Evolutionary conservation across 2,113 vertebrate species (phyloP), one percentile per base, ranked within the genome.

Genomic region (Plectropomus leopardus): DNA sequence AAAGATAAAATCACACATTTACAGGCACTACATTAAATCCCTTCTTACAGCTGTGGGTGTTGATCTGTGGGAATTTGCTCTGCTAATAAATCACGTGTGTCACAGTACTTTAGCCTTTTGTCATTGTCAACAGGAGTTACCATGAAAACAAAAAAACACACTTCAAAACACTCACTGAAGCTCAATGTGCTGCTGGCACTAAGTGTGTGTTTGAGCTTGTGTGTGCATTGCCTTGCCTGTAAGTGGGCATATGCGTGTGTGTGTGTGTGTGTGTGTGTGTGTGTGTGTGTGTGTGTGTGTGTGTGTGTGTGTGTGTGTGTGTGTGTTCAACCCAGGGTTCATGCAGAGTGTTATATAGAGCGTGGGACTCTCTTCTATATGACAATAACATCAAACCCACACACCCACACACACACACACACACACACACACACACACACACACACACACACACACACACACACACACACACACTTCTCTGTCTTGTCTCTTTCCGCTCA

Each of bases 351-450:
- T 82, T 78, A 77, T 57, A 48, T 65, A 82, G 88, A 88, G 86
- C 87, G 86, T 93, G 91, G 87, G 92, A 92, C 73, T 86, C 53
- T 54, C 61, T 26, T 76, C 65, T 23, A 47, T 82, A 80, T 81
- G 73, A 91, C 86, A 89, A 89, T 77, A 72, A 84, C 70, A 84
- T 88, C 84, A 88, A 87, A 88, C 83, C 28, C 16, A 1, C 78
- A 44, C 78, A 21, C 60, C 15, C 57, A 53, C 0, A 47, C 61
- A 50, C 26, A 19, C 53, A 64, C 68, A 26, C 45, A 34, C 51
- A 58, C 48, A 19, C n/a, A 69, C 55, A 68, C 64, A 55, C 30
- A 71, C 70, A 26, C 51, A 14, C 48, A 28, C 36, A 26, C 61
- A 16, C 65, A 45, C 79, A 36, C 65, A 53, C 54, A 34, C 70